A percentile compares a stretch with the other conserved stretches of the same genome.
phyloP scores from a whole-genome alignment of 1,140 invertebrate genomes.

The Scaptomyza graminum region DNA sequence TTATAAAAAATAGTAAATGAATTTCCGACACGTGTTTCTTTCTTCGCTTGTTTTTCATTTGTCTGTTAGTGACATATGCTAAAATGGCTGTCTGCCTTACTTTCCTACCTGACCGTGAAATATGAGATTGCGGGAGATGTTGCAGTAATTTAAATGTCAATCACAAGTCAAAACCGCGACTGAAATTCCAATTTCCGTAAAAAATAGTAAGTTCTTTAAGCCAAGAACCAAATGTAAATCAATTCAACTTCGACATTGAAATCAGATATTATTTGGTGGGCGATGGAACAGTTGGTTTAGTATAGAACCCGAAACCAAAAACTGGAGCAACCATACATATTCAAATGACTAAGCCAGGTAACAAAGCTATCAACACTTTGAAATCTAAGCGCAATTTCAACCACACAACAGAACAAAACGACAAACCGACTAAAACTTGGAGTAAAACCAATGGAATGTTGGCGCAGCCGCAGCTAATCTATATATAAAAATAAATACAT shows the following conservation, averaged over 20 bases:
- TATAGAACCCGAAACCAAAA: conserved; percentile 20
- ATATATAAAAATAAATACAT: background rate
- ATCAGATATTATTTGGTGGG: conserved; percentile 53
- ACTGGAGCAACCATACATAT: conserved; percentile 37
- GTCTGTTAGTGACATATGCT: conserved; percentile 63
- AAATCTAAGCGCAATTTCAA: conserved; percentile 31
- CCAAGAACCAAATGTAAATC: conserved; percentile 47
- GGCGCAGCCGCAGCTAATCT: conserved; percentile 49
- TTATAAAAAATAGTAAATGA: no score
- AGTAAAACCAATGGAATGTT: conserved; percentile 67
- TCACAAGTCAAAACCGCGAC: conserved; percentile 74
- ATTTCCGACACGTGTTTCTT: no score
- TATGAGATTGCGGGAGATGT: conserved; percentile 44
- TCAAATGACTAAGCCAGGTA: background rate
- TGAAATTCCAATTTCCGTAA: conserved; percentile 70
- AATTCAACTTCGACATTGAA: conserved; percentile 72
- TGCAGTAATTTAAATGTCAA: conserved; percentile 66
- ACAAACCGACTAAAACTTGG: conserved; percentile 29
- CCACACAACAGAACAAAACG: conserved; percentile 28
- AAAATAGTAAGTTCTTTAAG: conserved; percentile 38
- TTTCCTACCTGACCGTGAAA: conserved; percentile 43
- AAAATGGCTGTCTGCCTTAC: conserved; percentile 9
- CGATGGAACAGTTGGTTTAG: conserved; percentile 19
- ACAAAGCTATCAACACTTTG: conserved; percentile 61
- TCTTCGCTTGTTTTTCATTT: background rate